Percentiles rank a stretch among this genome's conserved stretches.
Evolutionary conservation across 2,888 invertebrate genomes (phyloP).

Genomic region (Sipha maydis): DNA sequence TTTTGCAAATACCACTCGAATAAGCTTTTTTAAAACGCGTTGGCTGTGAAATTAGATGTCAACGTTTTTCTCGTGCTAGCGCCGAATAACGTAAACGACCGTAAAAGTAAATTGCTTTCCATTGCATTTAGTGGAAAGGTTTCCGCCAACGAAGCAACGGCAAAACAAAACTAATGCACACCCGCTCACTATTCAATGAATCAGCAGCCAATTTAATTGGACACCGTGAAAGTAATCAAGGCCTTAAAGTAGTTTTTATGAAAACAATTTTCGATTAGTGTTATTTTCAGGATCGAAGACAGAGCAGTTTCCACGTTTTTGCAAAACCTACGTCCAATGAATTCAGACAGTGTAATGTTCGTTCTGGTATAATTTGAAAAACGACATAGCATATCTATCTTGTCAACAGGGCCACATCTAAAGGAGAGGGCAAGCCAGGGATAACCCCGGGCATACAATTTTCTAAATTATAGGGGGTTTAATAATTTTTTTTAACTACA

Average conservation of each 20-base stretch:
- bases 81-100: conserved; percentile 57
- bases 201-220: conserved; percentile 48
- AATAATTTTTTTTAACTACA: too few relatives aligned
- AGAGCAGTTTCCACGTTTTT: not conserved
- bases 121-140: conserved; percentile 37
- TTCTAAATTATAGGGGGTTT: too few relatives aligned
- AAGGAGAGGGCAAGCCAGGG: too few relatives aligned
- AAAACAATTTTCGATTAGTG: conserved; percentile 27
- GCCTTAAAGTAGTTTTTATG: conserved; percentile 18
- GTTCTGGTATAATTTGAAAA: not conserved
- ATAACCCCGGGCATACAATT: too few relatives aligned
- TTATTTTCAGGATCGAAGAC: conserved; percentile 10
- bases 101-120: conserved; percentile 58
- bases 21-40: conserved; percentile 51
- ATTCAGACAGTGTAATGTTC: not conserved
- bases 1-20: conserved; percentile 36
- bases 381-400: not conserved
- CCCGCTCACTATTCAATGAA: conserved; percentile 41
- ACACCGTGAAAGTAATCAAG: conserved; percentile 38
- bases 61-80: conserved; percentile 39
- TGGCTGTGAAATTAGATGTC: conserved; percentile 61
- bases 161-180: conserved; percentile 32
- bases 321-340: not conserved
- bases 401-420: not conserved
- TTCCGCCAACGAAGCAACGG: conserved; percentile 42